Evolutionary conservation across 1,140 invertebrate genomes (phyloP).

Genomic region (Muscidifurax raptorellus): DNA sequence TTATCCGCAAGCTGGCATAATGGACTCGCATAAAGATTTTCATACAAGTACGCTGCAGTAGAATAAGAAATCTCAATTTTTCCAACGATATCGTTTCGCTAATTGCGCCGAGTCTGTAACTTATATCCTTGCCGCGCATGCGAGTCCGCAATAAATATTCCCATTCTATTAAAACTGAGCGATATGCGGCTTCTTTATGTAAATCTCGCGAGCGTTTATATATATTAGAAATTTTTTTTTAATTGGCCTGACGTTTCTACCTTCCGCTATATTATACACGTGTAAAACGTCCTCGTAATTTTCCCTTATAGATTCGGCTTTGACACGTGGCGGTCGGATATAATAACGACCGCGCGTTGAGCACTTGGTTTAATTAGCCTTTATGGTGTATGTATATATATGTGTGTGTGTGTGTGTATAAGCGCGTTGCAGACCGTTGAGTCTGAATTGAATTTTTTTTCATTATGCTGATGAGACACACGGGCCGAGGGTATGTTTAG

Average conservation of each 20-base stretch:
- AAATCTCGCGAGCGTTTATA: conserved; percentile 31
- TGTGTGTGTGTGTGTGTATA: background rate
- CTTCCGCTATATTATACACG: conserved; percentile 4
- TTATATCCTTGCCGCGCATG: conserved; percentile 52
- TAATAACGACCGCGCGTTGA: background rate
- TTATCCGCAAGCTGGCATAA: conserved; percentile 44
- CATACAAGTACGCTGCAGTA: conserved; percentile 36
- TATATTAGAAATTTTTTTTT: conserved; percentile 53
- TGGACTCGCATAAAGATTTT: conserved; percentile 57
- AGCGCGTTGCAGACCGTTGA: conserved; percentile 24
- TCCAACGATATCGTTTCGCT: conserved; percentile 58
- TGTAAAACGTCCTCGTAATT: conserved; percentile 23
- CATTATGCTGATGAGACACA: background rate
- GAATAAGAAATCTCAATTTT: conserved; percentile 56
- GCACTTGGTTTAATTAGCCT: conserved; percentile 31
- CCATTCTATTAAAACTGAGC: conserved; percentile 59
- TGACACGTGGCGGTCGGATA: conserved; percentile 25
- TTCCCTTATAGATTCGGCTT: conserved; percentile 28
- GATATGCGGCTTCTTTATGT: conserved; percentile 54
- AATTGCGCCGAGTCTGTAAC: conserved; percentile 58
- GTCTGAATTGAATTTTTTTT: conserved; percentile 3
- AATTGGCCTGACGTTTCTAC: conserved; percentile 57
- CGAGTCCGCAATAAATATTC: conserved; percentile 65
- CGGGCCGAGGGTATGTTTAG: too few species aligned
- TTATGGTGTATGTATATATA: background rate